Base-by-base conservation (phyloP, 2,113 vertebrate genomes). In the Argyrosomus japonicus region DNA sequence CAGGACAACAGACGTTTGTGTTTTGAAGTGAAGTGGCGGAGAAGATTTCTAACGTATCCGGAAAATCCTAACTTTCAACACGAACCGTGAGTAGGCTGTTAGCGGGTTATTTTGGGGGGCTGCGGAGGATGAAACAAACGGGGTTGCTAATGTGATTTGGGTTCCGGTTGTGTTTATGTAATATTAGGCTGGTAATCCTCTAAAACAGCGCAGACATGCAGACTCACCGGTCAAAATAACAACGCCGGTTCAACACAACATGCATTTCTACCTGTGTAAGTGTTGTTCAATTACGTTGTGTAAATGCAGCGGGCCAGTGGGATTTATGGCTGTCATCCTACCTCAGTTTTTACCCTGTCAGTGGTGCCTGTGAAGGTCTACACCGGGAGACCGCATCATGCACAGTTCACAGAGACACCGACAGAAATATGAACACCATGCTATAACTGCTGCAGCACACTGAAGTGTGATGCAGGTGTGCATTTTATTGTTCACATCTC, bases 131-230 rank as follows among this genome's bases (percentile, higher is more conserved):
- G 89, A 82, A 88, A 91, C 68, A 72, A 80, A 72, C 51, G 61
- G 58, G 67, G 64, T 6, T 74, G 90, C 84, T 91, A 79, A 80
- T 86, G 81, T 70, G 89, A 74, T 83, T 83, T 84, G 78, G 86
- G 85, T 92, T 90, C 89, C 83, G 88, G 88, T 75, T 81, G 91
- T 92, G 89, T 94, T 94, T 94, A 93, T 94, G 90, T 92, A 91
- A 94, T 87, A 72, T 81, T 71, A 70, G 60, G 32, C 65, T 70
- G 54, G n/a, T 87, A 82, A 85, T 88, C 81, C 69, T 77, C 43
- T 3, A 7, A 40, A 80, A n/a, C 64, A 12, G 50, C 72, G 61
- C 81, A 23, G 68, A 72, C 61, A 21, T 6, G 19, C 36, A 13
- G 12, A 48, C 68, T 57, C 68, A 40, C 62, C 61, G 71, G 65